Conservation (phyloP, 2,888 invertebrate genomes). For the Pomacea canaliculata region DNA sequence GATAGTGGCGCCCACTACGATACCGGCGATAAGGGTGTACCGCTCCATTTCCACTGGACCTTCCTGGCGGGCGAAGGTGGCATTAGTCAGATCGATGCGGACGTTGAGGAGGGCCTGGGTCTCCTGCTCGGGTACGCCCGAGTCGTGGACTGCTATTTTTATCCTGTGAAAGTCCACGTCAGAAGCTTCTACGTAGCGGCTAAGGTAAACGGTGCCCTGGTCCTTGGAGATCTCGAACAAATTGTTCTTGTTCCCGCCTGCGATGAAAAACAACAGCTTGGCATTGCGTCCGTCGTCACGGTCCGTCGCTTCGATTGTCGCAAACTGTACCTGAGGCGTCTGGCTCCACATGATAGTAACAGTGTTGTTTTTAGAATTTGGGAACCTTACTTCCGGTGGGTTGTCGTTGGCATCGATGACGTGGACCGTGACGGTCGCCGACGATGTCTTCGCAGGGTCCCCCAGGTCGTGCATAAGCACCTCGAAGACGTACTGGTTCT, state of each 20-base stretch:
- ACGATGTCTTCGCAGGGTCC: slow-evolving; percentile 78
- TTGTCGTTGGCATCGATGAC: slow-evolving; percentile 98
- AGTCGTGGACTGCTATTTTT: slow-evolving; percentile 89
- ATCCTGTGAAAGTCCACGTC: slow-evolving; percentile 79
- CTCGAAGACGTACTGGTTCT: slow-evolving; percentile 86
- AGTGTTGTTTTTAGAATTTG: slow-evolving; percentile 55
- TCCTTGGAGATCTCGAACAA: slow-evolving; percentile 94
- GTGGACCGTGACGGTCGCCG: slow-evolving; percentile 91
- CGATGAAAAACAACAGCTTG: slow-evolving; percentile 92
- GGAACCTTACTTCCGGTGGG: slow-evolving; percentile 75
- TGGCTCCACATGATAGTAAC: slow-evolving; percentile 50
- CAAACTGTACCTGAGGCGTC: slow-evolving; percentile 50
- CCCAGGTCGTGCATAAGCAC: slow-evolving; percentile 86
- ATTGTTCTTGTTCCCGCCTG: slow-evolving; percentile 93
- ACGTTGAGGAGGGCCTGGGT: slow-evolving; percentile 31
- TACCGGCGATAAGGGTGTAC: slow-evolving; percentile 36
- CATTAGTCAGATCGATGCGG: slow-evolving; percentile 36
- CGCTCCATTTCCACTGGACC: slow-evolving; percentile 27
- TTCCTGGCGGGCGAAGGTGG: slow-evolving; percentile 29
- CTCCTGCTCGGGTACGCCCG: slow-evolving; percentile 82
- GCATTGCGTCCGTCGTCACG: slow-evolving; percentile 93
- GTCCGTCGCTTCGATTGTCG: slow-evolving; percentile 86
- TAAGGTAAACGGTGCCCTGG: slow-evolving; percentile 86
- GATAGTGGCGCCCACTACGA: slow-evolving; percentile 36
- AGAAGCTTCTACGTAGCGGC: slow-evolving; percentile 90